Conservation (phyloP, 2,113 vertebrate species). For the Anser brachyrhynchus region DNA sequence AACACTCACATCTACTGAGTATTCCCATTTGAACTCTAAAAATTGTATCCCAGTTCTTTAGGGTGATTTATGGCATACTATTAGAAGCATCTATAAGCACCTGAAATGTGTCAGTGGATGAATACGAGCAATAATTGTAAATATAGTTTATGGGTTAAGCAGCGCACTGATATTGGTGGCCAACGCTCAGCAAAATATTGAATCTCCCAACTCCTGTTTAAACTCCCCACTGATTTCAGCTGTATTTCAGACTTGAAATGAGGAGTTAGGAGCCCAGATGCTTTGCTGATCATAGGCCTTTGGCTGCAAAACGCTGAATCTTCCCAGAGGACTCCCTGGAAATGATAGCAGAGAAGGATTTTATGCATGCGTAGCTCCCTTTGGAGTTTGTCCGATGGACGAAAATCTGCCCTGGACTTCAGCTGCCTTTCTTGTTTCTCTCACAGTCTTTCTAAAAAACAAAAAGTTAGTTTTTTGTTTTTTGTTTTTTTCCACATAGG, state of each 20-base stretch:
- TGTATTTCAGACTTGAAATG: conserved; percentile 47
- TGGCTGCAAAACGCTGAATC: not conserved
- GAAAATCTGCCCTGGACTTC: not conserved
- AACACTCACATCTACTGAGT: conserved; percentile 32
- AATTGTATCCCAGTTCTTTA: conserved; percentile 45
- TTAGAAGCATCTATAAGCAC: conserved; percentile 51
- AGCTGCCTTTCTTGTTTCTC: not conserved
- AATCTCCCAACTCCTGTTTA: conserved; percentile 40
- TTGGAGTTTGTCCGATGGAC: not conserved
- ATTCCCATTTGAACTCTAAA: conserved; percentile 70
- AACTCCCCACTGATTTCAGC: conserved; percentile 37
- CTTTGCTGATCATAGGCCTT: conserved; percentile 35
- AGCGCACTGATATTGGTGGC: not conserved
- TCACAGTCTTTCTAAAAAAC: not conserved
- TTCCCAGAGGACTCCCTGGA: not conserved
- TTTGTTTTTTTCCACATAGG: not conserved
- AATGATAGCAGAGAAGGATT: conserved; percentile 34
- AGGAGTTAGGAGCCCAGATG: conserved; percentile 33
- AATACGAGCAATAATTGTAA: conserved; percentile 55
- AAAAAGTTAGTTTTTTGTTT: not conserved
- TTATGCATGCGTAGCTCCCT: not conserved
- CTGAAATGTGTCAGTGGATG: conserved; percentile 55
- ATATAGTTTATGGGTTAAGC: conserved; percentile 61
- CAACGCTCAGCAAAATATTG: conserved; percentile 9
- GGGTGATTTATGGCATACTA: conserved; percentile 14